These are phyloP conservation scores for Pluvianellus socialis DNA, from an alignment of 2,113 vertebrate species.

Conservation along the genomic window DNA sequence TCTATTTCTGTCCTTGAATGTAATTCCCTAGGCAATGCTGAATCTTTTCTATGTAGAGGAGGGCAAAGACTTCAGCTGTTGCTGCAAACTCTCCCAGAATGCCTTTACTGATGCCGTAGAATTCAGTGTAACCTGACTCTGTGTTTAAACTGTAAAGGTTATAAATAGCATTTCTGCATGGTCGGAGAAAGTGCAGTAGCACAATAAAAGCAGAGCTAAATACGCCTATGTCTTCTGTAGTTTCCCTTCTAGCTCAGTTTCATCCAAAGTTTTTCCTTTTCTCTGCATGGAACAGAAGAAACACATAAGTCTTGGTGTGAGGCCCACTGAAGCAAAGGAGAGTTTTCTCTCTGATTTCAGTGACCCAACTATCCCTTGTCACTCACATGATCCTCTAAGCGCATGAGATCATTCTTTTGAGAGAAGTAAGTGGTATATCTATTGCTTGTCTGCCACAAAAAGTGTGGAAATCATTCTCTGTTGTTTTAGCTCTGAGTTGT, in stretches of 20 bases:
- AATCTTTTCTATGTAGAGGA: background rate
- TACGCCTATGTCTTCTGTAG: background rate
- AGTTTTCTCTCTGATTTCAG: background rate
- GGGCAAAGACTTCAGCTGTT: background rate
- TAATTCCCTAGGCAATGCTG: background rate
- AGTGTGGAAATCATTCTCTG: background rate
- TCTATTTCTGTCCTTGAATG: background rate
- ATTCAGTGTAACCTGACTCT: background rate
- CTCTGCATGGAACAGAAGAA: background rate
- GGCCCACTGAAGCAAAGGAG: background rate
- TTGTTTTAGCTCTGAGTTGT: background rate
- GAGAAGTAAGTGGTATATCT: background rate
- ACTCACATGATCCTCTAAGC: background rate
- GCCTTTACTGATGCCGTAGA: background rate
- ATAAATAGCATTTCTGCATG: background rate
- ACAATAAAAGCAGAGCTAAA: background rate
- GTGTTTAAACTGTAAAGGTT: background rate
- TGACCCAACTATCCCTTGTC: background rate
- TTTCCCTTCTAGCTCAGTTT: background rate
- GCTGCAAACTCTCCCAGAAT: background rate
- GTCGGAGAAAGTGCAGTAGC: background rate
- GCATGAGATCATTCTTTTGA: background rate
- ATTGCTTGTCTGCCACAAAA: background rate
- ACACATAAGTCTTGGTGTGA: fast-evolving
- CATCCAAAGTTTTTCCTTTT: background rate